Base-by-base conservation (phyloP, 2,888 invertebrate genomes). In the Cephus runcator region DNA sequence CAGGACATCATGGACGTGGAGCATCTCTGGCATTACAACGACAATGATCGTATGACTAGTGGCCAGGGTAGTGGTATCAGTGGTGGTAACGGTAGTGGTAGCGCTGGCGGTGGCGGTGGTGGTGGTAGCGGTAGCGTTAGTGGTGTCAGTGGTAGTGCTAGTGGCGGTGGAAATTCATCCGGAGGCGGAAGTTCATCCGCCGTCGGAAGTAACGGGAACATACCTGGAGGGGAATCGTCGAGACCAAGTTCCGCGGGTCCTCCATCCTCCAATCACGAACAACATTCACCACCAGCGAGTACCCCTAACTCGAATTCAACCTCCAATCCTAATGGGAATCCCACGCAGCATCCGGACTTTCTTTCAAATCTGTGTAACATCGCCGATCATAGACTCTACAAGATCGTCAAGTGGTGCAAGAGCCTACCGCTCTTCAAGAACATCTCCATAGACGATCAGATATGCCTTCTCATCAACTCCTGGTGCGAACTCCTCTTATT, bases 401-500 rank as follows among this genome's bases (percentile, higher is more conserved):
- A 98, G 93, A 98, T 99, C 85, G 99, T 99, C 82, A 98, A 98
- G 91, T 99, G 99, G 99, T 98, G 98, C 93, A 97, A 99, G 92
- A 98, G 98, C 92, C 93, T 99, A 91, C 98, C 99, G 30, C 94
- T 99, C 35, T 99, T 99, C 91, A 98, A 98, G 91, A 97, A 98
- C 92, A 98, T 99, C 87, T 97, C 98, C 88, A 98, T 98, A 92
- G 99, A 99, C 92, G 99, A 99, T 93, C 99, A 99, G 93, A 99
- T 98, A 88, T 96, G 98, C 89, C 93, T 99, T 89, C 94, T 99
- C 84, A 98, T 99, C 89, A 99, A 99, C 92, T 98, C 98, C 81
- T 99, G 99, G 99, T 98, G 98, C 92, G 98, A 98, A 92, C 93
- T 98, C 86, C 92, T 98, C 85, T 94, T 98, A 82, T 96, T 98